Evolutionary conservation across 2,888 invertebrate species (phyloP).

Genomic region (Eucera pruinosa): DNA sequence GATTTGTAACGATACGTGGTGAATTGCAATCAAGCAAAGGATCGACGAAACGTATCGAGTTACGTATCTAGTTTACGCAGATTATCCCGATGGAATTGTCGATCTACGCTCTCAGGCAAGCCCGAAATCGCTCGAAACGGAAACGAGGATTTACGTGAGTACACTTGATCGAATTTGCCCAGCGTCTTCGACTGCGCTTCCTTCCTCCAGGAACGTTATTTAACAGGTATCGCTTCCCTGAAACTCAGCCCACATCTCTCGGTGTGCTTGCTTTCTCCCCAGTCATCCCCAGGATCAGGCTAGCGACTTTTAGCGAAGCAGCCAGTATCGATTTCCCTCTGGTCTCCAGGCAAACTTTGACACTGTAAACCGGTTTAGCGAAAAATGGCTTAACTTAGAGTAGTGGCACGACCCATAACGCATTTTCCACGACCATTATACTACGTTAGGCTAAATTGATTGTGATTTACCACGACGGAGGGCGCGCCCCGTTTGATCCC

Average conservation of each 20-base stretch:
- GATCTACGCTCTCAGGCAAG: constrained; percentile 44
- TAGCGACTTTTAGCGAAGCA: constrained; percentile 49
- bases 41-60: constrained; percentile 33
- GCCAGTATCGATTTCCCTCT: constrained; percentile 69
- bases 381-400: constrained; percentile 80
- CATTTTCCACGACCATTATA: constrained; percentile 55
- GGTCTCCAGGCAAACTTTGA: constrained; percentile 74
- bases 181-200: constrained; percentile 34
- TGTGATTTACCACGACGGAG: constrained; percentile 78
- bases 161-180: constrained; percentile 51
- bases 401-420: constrained; percentile 68
- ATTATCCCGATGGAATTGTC: constrained; percentile 62
- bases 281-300: constrained; percentile 39
- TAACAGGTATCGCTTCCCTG: constrained; percentile 59
- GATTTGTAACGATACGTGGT: constrained; percentile 34
- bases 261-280: constrained; percentile 27
- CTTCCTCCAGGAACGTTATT: constrained; percentile 59
- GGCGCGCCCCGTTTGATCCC: constrained; percentile 76
- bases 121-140: constrained; percentile 46
- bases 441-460: constrained; percentile 64
- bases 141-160: constrained; percentile 61
- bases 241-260: constrained; percentile 35
- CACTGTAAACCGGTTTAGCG: constrained; percentile 80
- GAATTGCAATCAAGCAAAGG: constrained; percentile 43
- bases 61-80: constrained; percentile 58